These are phyloP conservation scores for Yoshiicerus persimilis DNA, from an alignment of 1,140 invertebrate species.

Conservation along the genomic window DNA sequence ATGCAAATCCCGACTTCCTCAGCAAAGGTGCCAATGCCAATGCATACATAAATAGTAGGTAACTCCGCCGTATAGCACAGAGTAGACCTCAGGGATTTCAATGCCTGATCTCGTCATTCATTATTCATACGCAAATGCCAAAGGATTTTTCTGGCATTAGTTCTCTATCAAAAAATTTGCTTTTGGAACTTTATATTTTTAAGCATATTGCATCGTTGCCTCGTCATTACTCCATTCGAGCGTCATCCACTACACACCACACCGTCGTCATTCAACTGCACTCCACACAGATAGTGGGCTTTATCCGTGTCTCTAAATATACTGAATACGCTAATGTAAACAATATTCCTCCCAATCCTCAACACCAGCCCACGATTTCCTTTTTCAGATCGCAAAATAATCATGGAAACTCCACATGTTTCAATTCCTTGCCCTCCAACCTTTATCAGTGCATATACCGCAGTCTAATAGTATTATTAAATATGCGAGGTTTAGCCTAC, in stretches of 20 bases:
- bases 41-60: background rate
- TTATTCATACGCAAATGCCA: background rate
- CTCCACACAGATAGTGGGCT: too few species aligned
- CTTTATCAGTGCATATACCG: too few species aligned
- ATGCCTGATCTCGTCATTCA: background rate
- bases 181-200: background rate
- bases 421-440: background rate
- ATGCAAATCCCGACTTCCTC: background rate
- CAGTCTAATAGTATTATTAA: too few species aligned
- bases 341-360: background rate
- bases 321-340: background rate
- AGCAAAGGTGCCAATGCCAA: background rate
- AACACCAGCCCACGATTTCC: background rate
- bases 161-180: background rate
- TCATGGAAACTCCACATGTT: background rate
- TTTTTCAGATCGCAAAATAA: background rate
- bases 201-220: background rate
- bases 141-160: background rate
- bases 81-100: background rate
- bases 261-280: too few species aligned
- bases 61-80: background rate
- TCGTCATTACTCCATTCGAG: background rate
- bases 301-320: background rate
- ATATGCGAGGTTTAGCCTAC: too few species aligned
- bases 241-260: too few species aligned